Base-by-base conservation (phyloP, 1,140 invertebrate species). In the Scylla paramamosain region DNA sequence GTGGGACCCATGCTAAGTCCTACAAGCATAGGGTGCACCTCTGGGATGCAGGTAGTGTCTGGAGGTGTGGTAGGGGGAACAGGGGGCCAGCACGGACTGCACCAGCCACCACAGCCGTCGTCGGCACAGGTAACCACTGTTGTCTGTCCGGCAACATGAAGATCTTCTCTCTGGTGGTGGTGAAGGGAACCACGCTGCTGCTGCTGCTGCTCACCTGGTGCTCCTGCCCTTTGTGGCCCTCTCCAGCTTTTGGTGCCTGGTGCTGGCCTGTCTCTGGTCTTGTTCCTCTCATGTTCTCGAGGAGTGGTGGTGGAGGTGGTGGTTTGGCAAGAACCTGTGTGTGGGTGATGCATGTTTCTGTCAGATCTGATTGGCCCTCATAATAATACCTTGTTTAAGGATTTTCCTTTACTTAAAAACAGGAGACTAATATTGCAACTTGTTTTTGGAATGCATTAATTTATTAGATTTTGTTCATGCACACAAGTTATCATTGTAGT, bases 1-100 rank as follows among this genome's bases (percentile, higher is more conserved):
- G 32, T 92, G 52, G 94, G 94, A 88, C 94, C 94, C 31, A 92
- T 95, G 91, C 94, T 92, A 20, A 95, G 91, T 95, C 94, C 90
- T 29, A 92, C 94, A 45, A 67, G 94, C 84, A 86, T 95, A 7
- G 84, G 91, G 39, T 92, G 77, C 39, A 87, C 84, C 91, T 59
- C 90, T 95, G 94, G 94, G 90, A 88, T 95, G 94, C 94, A 95
- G 94, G 94, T 95, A 28, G 94, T 95, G 94, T 88, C 94, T 45
- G 94, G 94, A 39, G 91, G 94, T 20, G 39, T 87, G 46, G 90
- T 88, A 28, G 94, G 94, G 91, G 94, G 90, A 31, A 46, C 67
- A 87, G 94, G 94, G 82, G 84, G 77, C 84, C 90, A 92, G 91
- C 91, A 92, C n/a, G 94, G 94, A 95, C 90, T 86, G 83, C 94